These are phyloP conservation scores for Rhinogobius similis DNA, from an alignment of 2,113 vertebrate genomes.

Conservation along the genomic window DNA sequence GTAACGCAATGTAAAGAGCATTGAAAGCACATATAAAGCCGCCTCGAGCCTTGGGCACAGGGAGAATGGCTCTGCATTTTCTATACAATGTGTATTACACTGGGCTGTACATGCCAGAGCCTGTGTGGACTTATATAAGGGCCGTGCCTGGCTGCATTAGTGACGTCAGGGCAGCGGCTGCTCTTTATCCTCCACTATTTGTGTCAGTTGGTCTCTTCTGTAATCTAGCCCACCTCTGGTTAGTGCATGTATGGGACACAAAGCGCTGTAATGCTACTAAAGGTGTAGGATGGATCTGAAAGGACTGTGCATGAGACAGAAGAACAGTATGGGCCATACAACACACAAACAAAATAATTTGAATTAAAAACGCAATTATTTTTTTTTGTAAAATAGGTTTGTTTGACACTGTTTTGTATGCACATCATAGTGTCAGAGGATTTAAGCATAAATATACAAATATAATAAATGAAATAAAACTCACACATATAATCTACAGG, in stretches of 20 bases:
- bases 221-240: constrained; percentile 52
- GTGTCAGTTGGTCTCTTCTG: constrained; percentile 50
- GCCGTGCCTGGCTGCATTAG: constrained; percentile 46
- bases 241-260: constrained; percentile 26
- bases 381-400: not conserved
- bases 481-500: too few relatives aligned
- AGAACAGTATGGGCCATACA: not conserved
- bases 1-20: constrained; percentile 33
- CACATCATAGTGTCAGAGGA: not conserved
- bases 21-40: constrained; percentile 49
- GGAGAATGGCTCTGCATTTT: constrained; percentile 13
- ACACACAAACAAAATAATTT: not conserved
- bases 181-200: constrained; percentile 55
- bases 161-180: constrained; percentile 51
- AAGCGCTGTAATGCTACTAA: constrained; percentile 17
- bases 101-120: constrained; percentile 34
- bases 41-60: constrained; percentile 42
- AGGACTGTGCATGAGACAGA: not conserved
- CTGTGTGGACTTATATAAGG: constrained; percentile 60
- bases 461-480: too few relatives aligned
- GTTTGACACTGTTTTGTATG: not conserved
- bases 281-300: constrained; percentile 6
- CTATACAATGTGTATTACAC: constrained; percentile 47
- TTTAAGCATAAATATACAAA: too few relatives aligned
- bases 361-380: not conserved